A percentile compares a stretch with the other conserved stretches of the same genome.
Evolutionary conservation across 2,888 invertebrate species (phyloP).

Genomic region (Endotricha flammealis): DNA sequence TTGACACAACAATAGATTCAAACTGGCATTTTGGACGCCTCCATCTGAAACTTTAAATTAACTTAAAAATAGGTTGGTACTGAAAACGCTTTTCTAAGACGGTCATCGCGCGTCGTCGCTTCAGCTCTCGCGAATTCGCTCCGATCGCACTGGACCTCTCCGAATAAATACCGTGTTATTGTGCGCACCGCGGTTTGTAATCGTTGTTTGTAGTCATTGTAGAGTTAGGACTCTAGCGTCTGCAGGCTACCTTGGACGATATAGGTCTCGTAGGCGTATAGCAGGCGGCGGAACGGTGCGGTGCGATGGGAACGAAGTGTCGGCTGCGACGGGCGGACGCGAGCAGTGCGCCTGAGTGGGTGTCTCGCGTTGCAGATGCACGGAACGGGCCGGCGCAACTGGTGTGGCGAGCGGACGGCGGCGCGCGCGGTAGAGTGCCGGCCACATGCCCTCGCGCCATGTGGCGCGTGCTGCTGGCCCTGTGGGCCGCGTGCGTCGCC

Average conservation of each 20-base stretch:
- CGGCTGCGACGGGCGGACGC: constrained; percentile 42
- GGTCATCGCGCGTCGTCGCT: constrained; percentile 57
- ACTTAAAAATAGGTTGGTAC: constrained; percentile 58
- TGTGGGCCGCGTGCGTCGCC: constrained; percentile 74
- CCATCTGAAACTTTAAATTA: neutral
- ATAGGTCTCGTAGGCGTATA: constrained; percentile 39
- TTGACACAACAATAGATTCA: neutral
- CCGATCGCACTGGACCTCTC: constrained; percentile 76
- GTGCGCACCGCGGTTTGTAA: constrained; percentile 41
- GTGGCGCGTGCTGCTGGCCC: constrained; percentile 79
- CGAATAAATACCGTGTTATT: constrained; percentile 56
- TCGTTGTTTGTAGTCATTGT: constrained; percentile 30
- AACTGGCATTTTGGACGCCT: neutral
- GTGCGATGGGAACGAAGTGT: constrained; percentile 68
- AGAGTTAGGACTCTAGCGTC: constrained; percentile 41
- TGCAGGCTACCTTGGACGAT: constrained; percentile 40
- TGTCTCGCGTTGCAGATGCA: constrained; percentile 76
- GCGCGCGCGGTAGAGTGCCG: constrained; percentile 64
- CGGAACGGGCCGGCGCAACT: constrained; percentile 49
- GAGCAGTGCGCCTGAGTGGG: constrained; percentile 66
- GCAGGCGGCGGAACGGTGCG: constrained; percentile 60
- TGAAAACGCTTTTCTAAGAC: constrained; percentile 51
- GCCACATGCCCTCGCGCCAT: constrained; percentile 74
- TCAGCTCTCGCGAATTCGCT: constrained; percentile 63
- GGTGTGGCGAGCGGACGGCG: constrained; percentile 53